Base-by-base conservation (phyloP, 2,797 vertebrate species). In the Lates japonicus region DNA sequence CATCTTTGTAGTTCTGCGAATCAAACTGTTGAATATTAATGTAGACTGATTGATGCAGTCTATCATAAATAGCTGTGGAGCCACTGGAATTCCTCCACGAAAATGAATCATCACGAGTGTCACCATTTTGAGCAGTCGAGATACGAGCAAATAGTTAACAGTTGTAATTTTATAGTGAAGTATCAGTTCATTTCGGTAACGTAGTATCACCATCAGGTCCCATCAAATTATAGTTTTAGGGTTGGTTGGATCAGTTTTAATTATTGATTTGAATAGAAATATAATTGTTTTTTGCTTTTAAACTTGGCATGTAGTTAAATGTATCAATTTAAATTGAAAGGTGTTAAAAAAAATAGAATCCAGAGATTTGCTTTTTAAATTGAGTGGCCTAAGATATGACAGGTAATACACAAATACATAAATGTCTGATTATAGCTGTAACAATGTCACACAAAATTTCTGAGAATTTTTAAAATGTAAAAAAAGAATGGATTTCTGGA, bases 11-110 rank as follows among this genome's bases (percentile, higher is more conserved):
- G 74, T 75, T 76, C 61, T 44, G 59, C 20, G 17, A 66, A 79
- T 76, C 76, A 86, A 85, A 88, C 88, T 83, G 83, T 82, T 91
- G 85, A 91, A 93, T 93, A 92, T 90, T 82, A 78, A 92, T 90
- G 74, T 5, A 0, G 52, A 39, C 70, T 90, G 90, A 92, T 90
- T 87, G 87, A 91, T 89, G 88, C 83, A 37, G 87, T 92, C 87
- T 63, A 84, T 91, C 88, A 90, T 70, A 84, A 81, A 88, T 88
- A 88, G 88, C 87, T 58, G 81, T 81, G 75, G 86, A 79, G 73
- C 46, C 20, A 8, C 80, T 88, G 88, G 90, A 92, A 88, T 88
- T 86, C 68, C 82, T 87, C 72, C 86, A 88, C 76, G 58, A 16
- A 70, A 73, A 72, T 89, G 87, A 93, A 70, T 93, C 88, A 92